Base-by-base conservation (phyloP, 2,113 vertebrate species). In the Myrmecobius fasciatus region DNA sequence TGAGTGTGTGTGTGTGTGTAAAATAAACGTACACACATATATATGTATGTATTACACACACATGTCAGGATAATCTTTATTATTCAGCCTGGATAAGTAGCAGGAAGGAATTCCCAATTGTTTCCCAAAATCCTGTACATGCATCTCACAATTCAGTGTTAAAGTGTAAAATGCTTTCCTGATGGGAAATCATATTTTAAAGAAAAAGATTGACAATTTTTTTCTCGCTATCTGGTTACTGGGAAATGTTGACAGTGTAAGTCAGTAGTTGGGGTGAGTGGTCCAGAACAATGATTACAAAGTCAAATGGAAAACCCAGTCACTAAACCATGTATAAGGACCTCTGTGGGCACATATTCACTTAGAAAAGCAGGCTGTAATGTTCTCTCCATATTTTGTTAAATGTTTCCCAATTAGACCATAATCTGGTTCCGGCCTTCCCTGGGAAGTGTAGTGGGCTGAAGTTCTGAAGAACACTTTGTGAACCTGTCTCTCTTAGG, bases 11-110 rank as follows among this genome's bases (percentile, higher is more conserved):
- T 53, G 52, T 52, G 52, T 52, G 52, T 52, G 52, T 53, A 53
- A 36, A 17, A 31, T 28, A 60, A 3, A 60, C 11, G 36, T 28
- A 60, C 31, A 67, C 28, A 8, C 10, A 60, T 56, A 31, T 28
- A 28, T 28, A 10, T 56, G 2, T 31, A 10, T 28, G 28, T 60
- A 31, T 25, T 28, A 31, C 10, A 60, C 2, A 60, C 10, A 31
- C 4, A 67, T 95, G 25, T 2, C 20, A 89, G 91, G 17, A 95
- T 4, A 90, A 89, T 92, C 91, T 96, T 97, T 96, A 31, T 91
- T 95, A 9, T 96, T 90, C 89, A 91, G 0, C 8, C 22, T 93
- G 91, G 7, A 0, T 95, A 91, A 94, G 8, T 93, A 92, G 95
- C 2, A 93, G 11, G 96, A 93, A 96, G 11, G 10, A 92, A 96